Base-by-base conservation (phyloP, 2,113 vertebrate species). In the Enhydra lutris region DNA sequence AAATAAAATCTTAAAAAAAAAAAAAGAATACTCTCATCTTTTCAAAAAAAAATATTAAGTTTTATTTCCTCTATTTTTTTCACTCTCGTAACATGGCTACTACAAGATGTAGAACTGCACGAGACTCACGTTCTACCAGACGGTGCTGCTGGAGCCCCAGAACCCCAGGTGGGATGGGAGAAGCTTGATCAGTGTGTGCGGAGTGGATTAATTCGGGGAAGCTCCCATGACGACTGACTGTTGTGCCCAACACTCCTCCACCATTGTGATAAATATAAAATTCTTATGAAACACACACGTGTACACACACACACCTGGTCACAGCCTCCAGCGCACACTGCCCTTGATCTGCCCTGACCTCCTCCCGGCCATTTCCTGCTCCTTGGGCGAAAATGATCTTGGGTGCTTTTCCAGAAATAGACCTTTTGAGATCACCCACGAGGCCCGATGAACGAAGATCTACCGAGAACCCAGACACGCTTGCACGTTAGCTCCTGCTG, bases 181-280 rank as follows among this genome's bases (percentile, higher is more conserved):
- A 29, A 20, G 69, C 87, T 74, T 4, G 6, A 21, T 9, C 26
- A 23, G 15, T 1, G 76, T 20, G 31, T 17, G 7, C 6, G 1
- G 9, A 55, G 63, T 21, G 34, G 55, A 24, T 50, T 39, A 4
- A 59, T 10, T 52, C 67, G 12, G 0, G 47, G 29, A 73, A 45
- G 14, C 69, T 79, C 71, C 23, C 8, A 0, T 0, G 12, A 29
- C 57, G 47, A 10, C 55, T 57, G 14, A 50, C 50, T 50, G 13
- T 31, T 8, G 7, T 2, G 69, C 34, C 31, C 17, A 4, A 6
- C 10, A 12, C 55, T 34, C 80, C 69, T 47, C 1, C 20, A 18
- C 26, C 34, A 2, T 14, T 0, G 3, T 0, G 1, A 23, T 39
- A 50, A 42, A 42, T 4, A 7, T 17, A n/a, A 7, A 3, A n/a